phyloP scores from a whole-genome alignment of 2,113 vertebrate genomes.

The Nothocercus nigrocapillus region DNA sequence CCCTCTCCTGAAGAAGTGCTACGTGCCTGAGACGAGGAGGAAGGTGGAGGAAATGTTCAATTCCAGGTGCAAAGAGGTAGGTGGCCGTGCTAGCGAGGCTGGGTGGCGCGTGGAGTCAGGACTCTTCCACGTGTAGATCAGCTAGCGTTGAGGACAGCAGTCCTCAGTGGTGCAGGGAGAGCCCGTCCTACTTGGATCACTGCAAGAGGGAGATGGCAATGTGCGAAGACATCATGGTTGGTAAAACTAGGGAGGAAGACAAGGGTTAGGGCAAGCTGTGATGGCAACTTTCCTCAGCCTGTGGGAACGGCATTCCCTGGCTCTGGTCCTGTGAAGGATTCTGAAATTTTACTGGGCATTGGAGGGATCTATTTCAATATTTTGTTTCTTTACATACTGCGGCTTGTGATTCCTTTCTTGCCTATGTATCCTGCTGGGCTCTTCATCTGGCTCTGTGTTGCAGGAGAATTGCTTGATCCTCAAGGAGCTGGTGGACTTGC shows the following conservation, averaged over 20 bases:
- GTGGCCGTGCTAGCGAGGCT: background rate
- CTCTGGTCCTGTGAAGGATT: background rate
- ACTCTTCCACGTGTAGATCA: background rate
- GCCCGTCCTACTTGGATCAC: background rate
- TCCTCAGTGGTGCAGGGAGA: background rate
- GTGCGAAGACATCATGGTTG: too few species aligned
- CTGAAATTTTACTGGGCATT: background rate
- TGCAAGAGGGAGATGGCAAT: background rate
- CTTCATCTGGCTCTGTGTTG: background rate
- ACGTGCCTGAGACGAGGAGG: constrained; percentile 88
- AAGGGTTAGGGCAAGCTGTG: background rate
- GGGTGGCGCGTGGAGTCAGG: background rate
- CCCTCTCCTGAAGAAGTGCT: constrained; percentile 96
- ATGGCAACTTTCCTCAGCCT: too few species aligned
- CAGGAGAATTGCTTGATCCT: constrained; percentile 93
- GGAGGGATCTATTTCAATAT: fast-evolving
- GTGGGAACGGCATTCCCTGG: background rate
- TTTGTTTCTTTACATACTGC: fast-evolving
- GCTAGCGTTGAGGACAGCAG: background rate
- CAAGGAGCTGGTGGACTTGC: constrained; percentile 89
- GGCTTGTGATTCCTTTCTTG: background rate
- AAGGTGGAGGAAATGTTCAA: constrained; percentile 94
- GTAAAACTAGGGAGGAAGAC: background rate
- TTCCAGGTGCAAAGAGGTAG: constrained; percentile 94
- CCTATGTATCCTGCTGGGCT: fast-evolving